Conservation (phyloP, 2,888 invertebrate genomes). For the Drosophila kanekoi region DNA sequence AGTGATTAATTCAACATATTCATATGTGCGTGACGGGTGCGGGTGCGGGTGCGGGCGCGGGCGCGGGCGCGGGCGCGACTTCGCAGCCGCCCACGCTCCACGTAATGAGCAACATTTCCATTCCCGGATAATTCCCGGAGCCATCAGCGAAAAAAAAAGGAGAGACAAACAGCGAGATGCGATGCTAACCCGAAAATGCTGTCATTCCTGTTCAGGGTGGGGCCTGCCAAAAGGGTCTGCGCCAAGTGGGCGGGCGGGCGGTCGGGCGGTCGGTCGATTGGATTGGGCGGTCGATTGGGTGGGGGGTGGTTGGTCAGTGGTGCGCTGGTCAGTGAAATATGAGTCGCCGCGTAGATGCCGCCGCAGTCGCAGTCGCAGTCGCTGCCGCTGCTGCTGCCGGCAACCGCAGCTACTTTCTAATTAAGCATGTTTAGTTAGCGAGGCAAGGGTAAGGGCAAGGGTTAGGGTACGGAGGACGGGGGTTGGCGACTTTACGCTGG, state of each 20-base stretch:
- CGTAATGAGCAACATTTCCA: conserved; percentile 43
- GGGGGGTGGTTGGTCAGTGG: background rate
- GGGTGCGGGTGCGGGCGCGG: background rate
- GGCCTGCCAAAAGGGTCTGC: conserved; percentile 2
- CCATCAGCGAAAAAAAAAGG: conserved; percentile 6
- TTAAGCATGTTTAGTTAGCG: conserved; percentile 81
- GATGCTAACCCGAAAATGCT: conserved; percentile 27
- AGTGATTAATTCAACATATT: conserved; percentile 81
- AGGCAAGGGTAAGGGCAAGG: conserved; percentile 16
- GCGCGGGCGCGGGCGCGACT: background rate
- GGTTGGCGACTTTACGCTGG: conserved; percentile 36
- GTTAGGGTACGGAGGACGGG: background rate
- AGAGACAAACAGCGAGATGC: conserved; percentile 31
- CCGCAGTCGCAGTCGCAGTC: conserved; percentile 28
- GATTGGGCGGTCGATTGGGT: too few species aligned
- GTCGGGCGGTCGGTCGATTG: too few species aligned
- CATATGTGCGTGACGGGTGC: conserved; percentile 70
- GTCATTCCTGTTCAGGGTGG: conserved; percentile 9
- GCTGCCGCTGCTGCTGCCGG: conserved; percentile 6
- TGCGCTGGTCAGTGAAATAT: conserved; percentile 72
- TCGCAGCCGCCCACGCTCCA: conserved; percentile 19
- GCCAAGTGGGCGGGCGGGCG: background rate
- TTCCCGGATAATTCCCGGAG: conserved; percentile 2
- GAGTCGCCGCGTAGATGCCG: conserved; percentile 37
- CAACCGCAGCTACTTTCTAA: conserved; percentile 81